Evolutionary conservation across 2,888 invertebrate genomes (phyloP).

Genomic region (Thalpophila matura): DNA sequence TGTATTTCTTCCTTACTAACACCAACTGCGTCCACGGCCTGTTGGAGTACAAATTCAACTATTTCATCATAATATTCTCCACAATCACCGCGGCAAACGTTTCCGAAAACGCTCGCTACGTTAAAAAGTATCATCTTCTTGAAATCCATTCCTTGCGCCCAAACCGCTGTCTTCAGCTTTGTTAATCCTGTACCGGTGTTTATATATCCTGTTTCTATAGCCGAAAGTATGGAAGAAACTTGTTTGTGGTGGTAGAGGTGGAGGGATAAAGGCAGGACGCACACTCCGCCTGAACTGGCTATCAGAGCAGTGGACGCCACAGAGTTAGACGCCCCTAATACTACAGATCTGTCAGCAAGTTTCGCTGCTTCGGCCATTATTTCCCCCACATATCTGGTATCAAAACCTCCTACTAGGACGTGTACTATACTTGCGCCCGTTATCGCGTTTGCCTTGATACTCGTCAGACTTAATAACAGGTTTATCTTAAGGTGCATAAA

Average conservation of each 20-base stretch:
- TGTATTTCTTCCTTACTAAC: constrained; percentile 71
- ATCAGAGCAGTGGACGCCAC: constrained; percentile 72
- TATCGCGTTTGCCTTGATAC: constrained; percentile 78
- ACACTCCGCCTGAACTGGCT: constrained; percentile 80
- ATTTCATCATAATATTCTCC: constrained; percentile 80
- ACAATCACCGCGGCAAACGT: constrained; percentile 80
- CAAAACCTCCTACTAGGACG: constrained; percentile 78
- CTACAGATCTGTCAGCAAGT: constrained; percentile 74
- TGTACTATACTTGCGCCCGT: constrained; percentile 78
- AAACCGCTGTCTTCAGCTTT: constrained; percentile 79
- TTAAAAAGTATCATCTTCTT: constrained; percentile 80
- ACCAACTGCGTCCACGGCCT: constrained; percentile 68
- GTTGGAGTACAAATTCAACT: constrained; percentile 76
- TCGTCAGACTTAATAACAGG: constrained; percentile 81
- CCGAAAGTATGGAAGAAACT: constrained; percentile 71
- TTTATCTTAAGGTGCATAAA: constrained; percentile 85
- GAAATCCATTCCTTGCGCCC: constrained; percentile 84
- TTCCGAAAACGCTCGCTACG: constrained; percentile 81
- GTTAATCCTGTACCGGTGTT: constrained; percentile 67
- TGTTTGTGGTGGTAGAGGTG: constrained; percentile 81
- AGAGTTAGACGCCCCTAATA: constrained; percentile 74
- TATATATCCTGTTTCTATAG: constrained; percentile 80
- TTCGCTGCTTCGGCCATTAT: constrained; percentile 80
- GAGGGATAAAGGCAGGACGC: constrained; percentile 80
- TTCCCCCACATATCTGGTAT: constrained; percentile 77